Conservation (phyloP, 2,113 vertebrate genomes). For the Egretta garzetta region DNA sequence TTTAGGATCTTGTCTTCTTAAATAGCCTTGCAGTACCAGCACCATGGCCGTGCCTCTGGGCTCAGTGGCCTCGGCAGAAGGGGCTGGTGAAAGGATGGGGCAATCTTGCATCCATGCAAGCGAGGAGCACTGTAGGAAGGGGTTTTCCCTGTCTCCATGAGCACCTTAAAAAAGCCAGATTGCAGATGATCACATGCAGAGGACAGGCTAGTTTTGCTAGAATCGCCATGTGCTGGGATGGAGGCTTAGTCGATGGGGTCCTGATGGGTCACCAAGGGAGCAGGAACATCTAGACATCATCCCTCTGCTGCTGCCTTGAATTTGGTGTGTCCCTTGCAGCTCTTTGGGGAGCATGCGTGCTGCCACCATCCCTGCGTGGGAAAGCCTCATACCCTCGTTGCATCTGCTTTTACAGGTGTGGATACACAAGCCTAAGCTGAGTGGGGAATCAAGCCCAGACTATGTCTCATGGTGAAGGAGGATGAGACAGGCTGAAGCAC, state of each 20-base stretch:
- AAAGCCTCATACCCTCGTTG: accelerated
- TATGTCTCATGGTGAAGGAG: neutral
- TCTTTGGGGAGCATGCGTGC: neutral
- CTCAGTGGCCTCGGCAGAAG: neutral
- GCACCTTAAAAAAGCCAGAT: neutral
- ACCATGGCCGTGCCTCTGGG: accelerated
- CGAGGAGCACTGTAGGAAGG: neutral
- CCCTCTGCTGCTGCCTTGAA: neutral
- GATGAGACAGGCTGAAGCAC: neutral
- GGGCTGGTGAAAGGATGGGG: neutral
- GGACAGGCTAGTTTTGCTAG: neutral
- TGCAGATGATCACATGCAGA: neutral
- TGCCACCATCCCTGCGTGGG: too few species aligned
- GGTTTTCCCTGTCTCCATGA: neutral
- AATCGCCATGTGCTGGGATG: neutral
- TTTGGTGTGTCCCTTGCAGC: neutral
- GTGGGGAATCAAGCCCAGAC: neutral
- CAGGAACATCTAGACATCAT: neutral
- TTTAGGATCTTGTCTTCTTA: neutral
- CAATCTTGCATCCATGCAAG: neutral
- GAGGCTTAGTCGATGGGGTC: neutral
- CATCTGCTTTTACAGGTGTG: neutral
- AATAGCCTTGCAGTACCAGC: too few species aligned
- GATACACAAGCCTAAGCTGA: neutral
- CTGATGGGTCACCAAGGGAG: neutral